Base-by-base conservation (phyloP, 2,797 vertebrate genomes). In the Denticeps clupeoides region DNA sequence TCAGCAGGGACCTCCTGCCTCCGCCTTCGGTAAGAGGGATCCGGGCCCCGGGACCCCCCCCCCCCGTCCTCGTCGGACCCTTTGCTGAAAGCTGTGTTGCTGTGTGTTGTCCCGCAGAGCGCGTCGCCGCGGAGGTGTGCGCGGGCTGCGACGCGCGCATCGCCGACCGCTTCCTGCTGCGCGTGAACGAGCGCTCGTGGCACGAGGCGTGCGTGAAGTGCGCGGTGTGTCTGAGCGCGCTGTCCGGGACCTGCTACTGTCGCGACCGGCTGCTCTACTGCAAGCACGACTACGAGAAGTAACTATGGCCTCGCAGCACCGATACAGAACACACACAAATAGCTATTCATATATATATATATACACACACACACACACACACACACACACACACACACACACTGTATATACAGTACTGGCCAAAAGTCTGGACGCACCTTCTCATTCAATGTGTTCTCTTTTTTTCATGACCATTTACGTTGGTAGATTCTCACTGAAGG, bases 221-320 rank as follows among this genome's bases (percentile, higher is more conserved):
- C 38, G 67, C 80, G 0, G 85, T 82, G 51, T 91, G 89, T 65
- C 68, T 86, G 65, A 87, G 86, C 62, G 74, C 73, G 1, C 86
- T 92, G 35, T 78, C 82, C 1, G 89, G 88, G 40, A 88, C 83
- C 53, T 92, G 89, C 72, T 92, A 89, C 78, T 86, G 82, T 46
- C 82, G 87, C 41, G 83, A 92, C 74, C 82, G 86, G 13, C 83
- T 85, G 63, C 84, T 90, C 11, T 91, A 90, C 79, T 92, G 89
- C 82, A 90, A 89, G 37, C 88, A 86, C 25, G 89, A 92, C 81
- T 92, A 92, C 41, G 87, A 92, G 56, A 92, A 91, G 89, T 92
- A 85, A 86, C 87, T 49, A 11, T n/a, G 16, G 28, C n/a, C n/a
- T 7, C 28, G n/a, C n/a, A 29, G 27, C 11, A n/a, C 4, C n/a